Percentiles rank a stretch among this genome's conserved stretches.
Conservation (phyloP, 2,113 vertebrate species). For the Fregetta grallaria region DNA sequence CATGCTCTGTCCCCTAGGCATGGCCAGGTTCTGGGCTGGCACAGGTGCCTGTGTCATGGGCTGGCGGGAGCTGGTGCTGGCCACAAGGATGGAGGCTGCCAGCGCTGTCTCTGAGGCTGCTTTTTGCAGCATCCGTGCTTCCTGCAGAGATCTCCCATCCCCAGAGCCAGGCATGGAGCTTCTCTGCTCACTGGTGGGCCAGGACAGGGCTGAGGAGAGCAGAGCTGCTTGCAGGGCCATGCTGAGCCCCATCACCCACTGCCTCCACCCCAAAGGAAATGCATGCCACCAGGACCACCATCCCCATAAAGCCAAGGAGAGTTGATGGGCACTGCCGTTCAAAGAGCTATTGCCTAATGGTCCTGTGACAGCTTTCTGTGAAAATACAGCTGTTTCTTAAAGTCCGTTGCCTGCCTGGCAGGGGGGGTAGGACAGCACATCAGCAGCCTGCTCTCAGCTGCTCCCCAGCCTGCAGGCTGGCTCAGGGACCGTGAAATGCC, state of each 20-base stretch:
- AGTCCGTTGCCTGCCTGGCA: background rate
- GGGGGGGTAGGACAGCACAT: background rate
- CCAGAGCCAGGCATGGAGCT: background rate
- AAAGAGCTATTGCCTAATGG: background rate
- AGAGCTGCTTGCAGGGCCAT: background rate
- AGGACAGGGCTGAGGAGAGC: background rate
- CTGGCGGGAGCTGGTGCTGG: background rate
- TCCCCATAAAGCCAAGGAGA: background rate
- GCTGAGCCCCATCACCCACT: background rate
- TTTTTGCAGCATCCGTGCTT: background rate
- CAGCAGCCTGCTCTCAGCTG: background rate
- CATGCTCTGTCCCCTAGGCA: background rate
- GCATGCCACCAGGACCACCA: background rate
- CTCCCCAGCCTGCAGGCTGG: background rate
- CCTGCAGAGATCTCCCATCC: background rate
- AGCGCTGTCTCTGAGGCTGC: background rate
- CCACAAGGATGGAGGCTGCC: background rate
- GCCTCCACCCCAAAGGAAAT: background rate
- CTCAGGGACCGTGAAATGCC: rapidly evolving
- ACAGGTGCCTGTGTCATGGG: background rate
- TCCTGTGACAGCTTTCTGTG: background rate
- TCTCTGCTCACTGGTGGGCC: background rate
- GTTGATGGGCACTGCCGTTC: rapidly evolving
- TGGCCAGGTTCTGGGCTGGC: background rate
- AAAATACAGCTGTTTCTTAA: background rate